phyloP scores from a whole-genome alignment of 2,888 invertebrate genomes.

The Ceramica pisi region DNA sequence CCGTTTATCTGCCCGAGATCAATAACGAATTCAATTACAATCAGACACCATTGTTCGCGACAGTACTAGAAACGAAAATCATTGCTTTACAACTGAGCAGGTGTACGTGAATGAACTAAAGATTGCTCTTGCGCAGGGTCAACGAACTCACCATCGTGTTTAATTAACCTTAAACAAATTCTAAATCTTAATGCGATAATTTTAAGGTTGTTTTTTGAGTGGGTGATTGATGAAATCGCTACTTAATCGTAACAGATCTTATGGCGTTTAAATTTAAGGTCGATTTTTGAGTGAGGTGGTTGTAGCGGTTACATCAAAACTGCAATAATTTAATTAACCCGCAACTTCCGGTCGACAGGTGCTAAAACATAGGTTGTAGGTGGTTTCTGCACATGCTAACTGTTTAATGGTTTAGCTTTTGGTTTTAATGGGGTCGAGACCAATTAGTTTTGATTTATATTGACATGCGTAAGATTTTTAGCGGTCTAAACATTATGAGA shows the following conservation, averaged over 20 bases:
- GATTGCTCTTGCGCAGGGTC: conserved; percentile 73
- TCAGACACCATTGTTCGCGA: conserved; percentile 57
- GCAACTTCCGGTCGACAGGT: conserved; percentile 63
- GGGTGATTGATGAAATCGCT: conserved; percentile 37
- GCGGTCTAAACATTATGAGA: not conserved
- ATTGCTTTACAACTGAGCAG: conserved; percentile 61
- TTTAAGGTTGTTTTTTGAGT: conserved; percentile 56
- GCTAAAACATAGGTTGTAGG: conserved; percentile 54
- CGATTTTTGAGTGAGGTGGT: conserved; percentile 32
- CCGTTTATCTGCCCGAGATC: conserved; percentile 45
- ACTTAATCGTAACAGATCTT: conserved; percentile 48
- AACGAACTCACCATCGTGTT: conserved; percentile 62
- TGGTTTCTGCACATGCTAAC: conserved; percentile 52
- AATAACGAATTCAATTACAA: conserved; percentile 46
- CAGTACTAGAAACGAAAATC: conserved; percentile 59
- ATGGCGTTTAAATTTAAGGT: conserved; percentile 45
- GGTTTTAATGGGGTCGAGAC: conserved; percentile 19
- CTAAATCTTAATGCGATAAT: conserved; percentile 39
- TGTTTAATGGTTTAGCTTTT: conserved; percentile 23
- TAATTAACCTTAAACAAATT: conserved; percentile 46
- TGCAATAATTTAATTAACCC: conserved; percentile 57
- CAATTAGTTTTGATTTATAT: conserved; percentile 16
- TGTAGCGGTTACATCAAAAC: conserved; percentile 58
- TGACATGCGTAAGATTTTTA: not conserved
- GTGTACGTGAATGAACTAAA: conserved; percentile 72